Percentiles rank a stretch among this genome's conserved stretches.
phyloP scores from a whole-genome alignment of 2,797 vertebrate genomes.

The Myripristis murdjan region DNA sequence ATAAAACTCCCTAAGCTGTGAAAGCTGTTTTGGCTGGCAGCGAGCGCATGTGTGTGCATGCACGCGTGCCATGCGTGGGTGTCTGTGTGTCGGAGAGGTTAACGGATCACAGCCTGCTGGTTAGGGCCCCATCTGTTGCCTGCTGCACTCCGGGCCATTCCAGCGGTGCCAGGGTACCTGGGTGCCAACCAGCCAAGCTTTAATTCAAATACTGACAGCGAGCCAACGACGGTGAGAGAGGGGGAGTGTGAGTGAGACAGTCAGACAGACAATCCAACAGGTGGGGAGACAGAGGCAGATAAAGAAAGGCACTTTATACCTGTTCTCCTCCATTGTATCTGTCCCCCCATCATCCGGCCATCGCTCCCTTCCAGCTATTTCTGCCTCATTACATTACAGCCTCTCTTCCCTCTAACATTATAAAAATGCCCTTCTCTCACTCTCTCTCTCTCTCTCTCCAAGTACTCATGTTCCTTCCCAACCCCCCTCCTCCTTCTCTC shows the following conservation, averaged over 20 bases:
- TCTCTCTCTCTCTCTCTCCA: neutral
- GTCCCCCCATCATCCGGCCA: neutral
- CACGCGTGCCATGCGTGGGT: neutral
- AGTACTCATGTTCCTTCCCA: neutral
- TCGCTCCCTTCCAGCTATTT: neutral
- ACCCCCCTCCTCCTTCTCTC: constrained; percentile 12
- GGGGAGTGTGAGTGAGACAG: neutral
- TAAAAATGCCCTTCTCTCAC: neutral
- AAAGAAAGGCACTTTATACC: neutral
- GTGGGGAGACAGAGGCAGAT: constrained; percentile 13
- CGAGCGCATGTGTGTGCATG: neutral
- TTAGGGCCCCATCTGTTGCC: constrained; percentile 65
- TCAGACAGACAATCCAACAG: constrained; percentile 18
- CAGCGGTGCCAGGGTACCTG: constrained; percentile 35
- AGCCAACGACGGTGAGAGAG: constrained; percentile 17
- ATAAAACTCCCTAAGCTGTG: constrained; percentile 29
- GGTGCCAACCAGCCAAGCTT: constrained; percentile 38
- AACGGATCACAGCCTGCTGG: constrained; percentile 48
- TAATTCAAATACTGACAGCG: constrained; percentile 44
- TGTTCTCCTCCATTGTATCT: neutral
- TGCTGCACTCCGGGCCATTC: constrained; percentile 36
- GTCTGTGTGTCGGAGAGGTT: constrained; percentile 35
- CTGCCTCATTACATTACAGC: neutral
- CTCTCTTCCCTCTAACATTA: neutral
- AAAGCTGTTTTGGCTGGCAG: constrained; percentile 39